Conservation (phyloP, 2,797 vertebrate species). For the Amblyopsis hoosieri region DNA sequence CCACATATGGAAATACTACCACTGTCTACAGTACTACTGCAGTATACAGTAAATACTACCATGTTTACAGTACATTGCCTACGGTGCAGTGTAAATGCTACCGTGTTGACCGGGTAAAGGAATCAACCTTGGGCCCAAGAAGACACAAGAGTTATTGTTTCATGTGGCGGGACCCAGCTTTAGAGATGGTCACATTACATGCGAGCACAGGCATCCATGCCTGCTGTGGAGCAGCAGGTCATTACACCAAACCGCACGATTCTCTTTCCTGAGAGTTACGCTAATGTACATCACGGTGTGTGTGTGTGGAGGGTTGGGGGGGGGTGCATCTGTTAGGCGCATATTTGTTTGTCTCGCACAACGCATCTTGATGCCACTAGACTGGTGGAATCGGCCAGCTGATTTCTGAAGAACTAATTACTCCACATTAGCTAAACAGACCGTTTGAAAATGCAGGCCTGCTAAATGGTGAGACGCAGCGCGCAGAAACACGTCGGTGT, state of each 20-base stretch:
- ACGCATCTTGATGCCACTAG: slow-evolving; percentile 50
- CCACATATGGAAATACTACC: too few relatives aligned
- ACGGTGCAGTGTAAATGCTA: too few relatives aligned
- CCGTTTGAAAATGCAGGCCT: slow-evolving; percentile 54
- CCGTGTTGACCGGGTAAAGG: too few relatives aligned
- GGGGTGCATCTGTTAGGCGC: slow-evolving; percentile 40
- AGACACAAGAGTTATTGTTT: too few relatives aligned
- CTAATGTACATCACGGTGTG: slow-evolving; percentile 5
- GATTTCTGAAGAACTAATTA: slow-evolving; percentile 72
- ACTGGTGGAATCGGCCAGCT: slow-evolving; percentile 44
- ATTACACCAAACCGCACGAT: slow-evolving; percentile 19
- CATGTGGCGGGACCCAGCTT: too few relatives aligned
- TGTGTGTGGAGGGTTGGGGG: neutral
- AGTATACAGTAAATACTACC: too few relatives aligned
- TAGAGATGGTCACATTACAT: too few relatives aligned
- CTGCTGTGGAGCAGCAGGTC: slow-evolving; percentile 29
- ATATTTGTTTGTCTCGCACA: slow-evolving; percentile 47
- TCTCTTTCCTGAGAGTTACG: slow-evolving; percentile 23
- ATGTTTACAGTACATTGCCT: too few relatives aligned
- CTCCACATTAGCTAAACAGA: slow-evolving; percentile 74
- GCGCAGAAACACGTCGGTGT: too few relatives aligned
- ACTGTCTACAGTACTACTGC: too few relatives aligned
- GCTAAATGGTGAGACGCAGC: too few relatives aligned
- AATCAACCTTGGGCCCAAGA: too few relatives aligned
- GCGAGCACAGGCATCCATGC: slow-evolving; percentile 4